These are phyloP conservation scores for Anomalospiza imberbis DNA, from an alignment of 2,797 vertebrate species.

Conservation along the genomic window DNA sequence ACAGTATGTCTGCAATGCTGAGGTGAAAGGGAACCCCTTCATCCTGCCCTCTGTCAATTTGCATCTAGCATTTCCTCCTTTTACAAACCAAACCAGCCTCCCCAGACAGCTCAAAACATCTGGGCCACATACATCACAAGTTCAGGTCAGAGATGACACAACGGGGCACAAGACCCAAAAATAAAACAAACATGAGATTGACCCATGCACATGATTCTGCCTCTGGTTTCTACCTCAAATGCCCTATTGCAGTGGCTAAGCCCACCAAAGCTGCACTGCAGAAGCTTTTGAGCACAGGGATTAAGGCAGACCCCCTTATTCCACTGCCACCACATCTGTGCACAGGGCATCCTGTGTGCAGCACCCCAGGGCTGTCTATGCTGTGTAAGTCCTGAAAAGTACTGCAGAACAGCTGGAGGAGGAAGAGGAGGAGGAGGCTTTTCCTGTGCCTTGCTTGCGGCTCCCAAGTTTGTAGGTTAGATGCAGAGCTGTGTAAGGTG, in stretches of 20 bases:
- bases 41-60: not conserved
- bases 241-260: not conserved
- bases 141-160: not conserved
- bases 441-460: not conserved
- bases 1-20: not conserved
- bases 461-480: not conserved
- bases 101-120: not conserved
- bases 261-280: not conserved
- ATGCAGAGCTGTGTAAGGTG: not conserved
- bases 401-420: not conserved
- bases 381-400: not conserved
- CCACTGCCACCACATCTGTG: not conserved
- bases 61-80: not conserved
- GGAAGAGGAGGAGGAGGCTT: not conserved
- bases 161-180: not conserved
- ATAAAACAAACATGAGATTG: not conserved
- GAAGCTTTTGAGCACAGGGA: not conserved
- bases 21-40: not conserved
- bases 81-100: not conserved
- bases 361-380: not conserved
- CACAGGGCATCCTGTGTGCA: not conserved
- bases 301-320: not conserved
- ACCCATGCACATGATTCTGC: not conserved
- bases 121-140: not conserved
- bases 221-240: not conserved